Conservation (phyloP, 2,113 vertebrate genomes). For the Platycercus adscitus region DNA sequence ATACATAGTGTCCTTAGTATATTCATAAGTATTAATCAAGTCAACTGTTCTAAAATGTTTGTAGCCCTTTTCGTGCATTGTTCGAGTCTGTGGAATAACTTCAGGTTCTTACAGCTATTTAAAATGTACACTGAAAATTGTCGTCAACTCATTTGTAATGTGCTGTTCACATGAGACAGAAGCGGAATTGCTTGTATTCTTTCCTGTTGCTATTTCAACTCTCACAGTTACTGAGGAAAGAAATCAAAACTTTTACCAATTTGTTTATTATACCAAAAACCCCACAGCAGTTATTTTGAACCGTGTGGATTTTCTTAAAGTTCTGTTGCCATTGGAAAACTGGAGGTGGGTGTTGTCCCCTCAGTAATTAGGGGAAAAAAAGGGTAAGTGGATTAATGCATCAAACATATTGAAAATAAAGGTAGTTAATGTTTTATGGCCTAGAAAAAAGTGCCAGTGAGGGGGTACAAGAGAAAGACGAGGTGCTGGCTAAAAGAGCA, state of each 20-base stretch:
- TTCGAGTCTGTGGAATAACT: conserved; percentile 24
- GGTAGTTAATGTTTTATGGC: background rate
- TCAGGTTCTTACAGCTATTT: background rate
- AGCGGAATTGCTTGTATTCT: background rate
- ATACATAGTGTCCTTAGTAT: background rate
- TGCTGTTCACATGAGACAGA: conserved; percentile 9
- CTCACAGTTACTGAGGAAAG: background rate
- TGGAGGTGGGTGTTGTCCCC: background rate
- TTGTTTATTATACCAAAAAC: background rate
- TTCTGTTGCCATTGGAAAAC: background rate
- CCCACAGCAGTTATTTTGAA: background rate
- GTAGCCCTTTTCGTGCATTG: background rate
- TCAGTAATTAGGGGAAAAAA: background rate
- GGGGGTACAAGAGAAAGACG: background rate
- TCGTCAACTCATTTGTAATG: background rate
- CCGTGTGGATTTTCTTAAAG: background rate
- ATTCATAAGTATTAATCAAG: conserved; percentile 32
- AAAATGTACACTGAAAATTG: background rate
- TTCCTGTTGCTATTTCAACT: background rate
- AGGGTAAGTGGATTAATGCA: background rate
- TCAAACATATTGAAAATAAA: background rate
- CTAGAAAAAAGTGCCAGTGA: background rate
- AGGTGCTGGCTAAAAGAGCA: background rate
- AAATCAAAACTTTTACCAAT: background rate
- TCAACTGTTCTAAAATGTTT: background rate